Evolutionary conservation across 2,113 vertebrate genomes (phyloP).

Genomic region (Aspidoscelis tigris): DNA sequence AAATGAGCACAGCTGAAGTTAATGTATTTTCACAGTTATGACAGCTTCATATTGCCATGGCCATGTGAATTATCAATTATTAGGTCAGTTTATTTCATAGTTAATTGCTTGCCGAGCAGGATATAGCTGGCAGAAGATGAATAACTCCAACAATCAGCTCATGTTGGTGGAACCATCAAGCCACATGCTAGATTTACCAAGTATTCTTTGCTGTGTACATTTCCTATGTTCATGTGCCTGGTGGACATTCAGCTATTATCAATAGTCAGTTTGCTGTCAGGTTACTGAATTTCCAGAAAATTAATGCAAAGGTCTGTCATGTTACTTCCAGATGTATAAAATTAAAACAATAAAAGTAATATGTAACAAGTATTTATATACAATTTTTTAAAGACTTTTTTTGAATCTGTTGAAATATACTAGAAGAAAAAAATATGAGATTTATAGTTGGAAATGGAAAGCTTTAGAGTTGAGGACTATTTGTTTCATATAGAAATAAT

Average conservation of each 20-base stretch:
- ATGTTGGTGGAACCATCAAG: no score
- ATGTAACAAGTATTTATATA: background rate
- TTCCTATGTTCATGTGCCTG: no score
- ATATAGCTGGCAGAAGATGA: background rate
- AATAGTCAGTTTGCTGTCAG: background rate
- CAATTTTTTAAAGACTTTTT: background rate
- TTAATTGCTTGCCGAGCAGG: background rate
- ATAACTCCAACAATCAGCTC: no score
- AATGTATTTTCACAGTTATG: background rate
- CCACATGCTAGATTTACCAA: no score
- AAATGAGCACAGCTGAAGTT: no score
- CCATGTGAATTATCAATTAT: background rate
- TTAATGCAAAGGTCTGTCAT: background rate
- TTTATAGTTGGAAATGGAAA: slow-evolving; percentile 9
- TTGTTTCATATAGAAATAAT: slow-evolving; percentile 22
- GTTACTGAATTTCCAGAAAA: background rate
- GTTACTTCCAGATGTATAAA: background rate
- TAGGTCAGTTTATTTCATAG: background rate
- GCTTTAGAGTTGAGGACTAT: slow-evolving; percentile 30
- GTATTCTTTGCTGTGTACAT: no score
- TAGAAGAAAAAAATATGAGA: slow-evolving; percentile 1
- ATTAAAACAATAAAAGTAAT: slow-evolving; percentile 21
- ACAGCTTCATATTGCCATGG: background rate
- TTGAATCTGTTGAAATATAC: no score
- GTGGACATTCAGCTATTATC: no score